Base-by-base conservation (phyloP, 2,797 vertebrate species). In the Takifugu rubripes region DNA sequence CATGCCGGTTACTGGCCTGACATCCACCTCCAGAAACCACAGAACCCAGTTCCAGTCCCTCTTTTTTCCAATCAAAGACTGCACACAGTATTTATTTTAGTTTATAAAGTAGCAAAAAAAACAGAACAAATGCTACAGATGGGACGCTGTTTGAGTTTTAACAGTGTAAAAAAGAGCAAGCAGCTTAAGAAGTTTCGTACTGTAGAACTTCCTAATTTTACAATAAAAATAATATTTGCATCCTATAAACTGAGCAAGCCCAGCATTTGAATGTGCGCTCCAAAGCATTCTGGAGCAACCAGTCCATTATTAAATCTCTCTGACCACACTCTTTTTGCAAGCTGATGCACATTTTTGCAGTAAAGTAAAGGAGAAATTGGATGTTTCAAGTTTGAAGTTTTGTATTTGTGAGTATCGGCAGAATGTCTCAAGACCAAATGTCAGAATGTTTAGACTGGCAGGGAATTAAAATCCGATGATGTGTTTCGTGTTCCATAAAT, bases 1-100 rank as follows among this genome's bases (percentile, higher is more conserved):
- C 81, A 74, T 50, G 57, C 70, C 75, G 81, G 69, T 73, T 60
- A 55, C 72, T 67, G 70, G 77, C 66, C 72, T 68, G 68, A 68
- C 68, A 56, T 66, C 73, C 72, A 72, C 77, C 70, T 74, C 77
- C 66, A 1, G 52, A 51, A 66, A 68, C 70, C 54, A 65, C 76
- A 75, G 64, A 73, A 62, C 68, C 75, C 79, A 50, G 68, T 33
- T 67, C 64, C 65, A 68, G 65, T 48, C 10, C 24, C 9, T 53
- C 5, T 43, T 44, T 33, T 67, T 67, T 53, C 42, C 11, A 4
- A 46, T 46, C 16, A 29, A 24, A n/a, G 25, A 47, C n/a, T 55
- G 40, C 49, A 55, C 0, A 16, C 48, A 49, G 25, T 60, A 45
- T 58, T 56, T 53, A 56, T n/a, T 27, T 21, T 31, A 6, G 17